phyloP scores from a whole-genome alignment of 2,797 vertebrate genomes.

The Hippocampus kuda region DNA sequence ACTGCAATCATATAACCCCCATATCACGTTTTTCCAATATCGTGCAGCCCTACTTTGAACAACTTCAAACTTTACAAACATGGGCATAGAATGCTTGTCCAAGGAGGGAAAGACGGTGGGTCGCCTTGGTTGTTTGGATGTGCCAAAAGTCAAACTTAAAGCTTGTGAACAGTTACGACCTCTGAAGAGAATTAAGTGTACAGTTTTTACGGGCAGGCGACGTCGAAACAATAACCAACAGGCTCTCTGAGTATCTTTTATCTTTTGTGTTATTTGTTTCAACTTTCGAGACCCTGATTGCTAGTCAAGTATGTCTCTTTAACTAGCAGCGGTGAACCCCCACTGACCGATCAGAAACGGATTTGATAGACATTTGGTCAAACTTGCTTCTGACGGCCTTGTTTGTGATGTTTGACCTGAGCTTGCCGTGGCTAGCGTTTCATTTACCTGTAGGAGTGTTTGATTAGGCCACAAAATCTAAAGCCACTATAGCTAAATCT shows the following conservation, averaged over 20 bases:
- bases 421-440: not conserved
- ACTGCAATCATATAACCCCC: too few species aligned
- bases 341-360: not conserved
- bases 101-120: not conserved
- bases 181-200: not conserved
- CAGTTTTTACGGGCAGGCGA: not conserved
- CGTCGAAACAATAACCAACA: not conserved
- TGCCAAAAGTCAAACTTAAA: not conserved
- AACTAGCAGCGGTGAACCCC: not conserved
- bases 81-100: not conserved
- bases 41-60: too few species aligned
- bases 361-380: not conserved
- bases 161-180: not conserved
- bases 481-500: not conserved
- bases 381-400: not conserved
- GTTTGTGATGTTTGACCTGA: not conserved
- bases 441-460: not conserved
- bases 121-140: not conserved
- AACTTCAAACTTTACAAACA: not conserved
- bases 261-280: not conserved
- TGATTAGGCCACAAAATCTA: not conserved
- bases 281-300: not conserved
- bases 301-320: not conserved
- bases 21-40: too few species aligned
- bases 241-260: not conserved